Base-by-base conservation (phyloP, 1,140 invertebrate genomes). In the Brachionus plicatilis region DNA sequence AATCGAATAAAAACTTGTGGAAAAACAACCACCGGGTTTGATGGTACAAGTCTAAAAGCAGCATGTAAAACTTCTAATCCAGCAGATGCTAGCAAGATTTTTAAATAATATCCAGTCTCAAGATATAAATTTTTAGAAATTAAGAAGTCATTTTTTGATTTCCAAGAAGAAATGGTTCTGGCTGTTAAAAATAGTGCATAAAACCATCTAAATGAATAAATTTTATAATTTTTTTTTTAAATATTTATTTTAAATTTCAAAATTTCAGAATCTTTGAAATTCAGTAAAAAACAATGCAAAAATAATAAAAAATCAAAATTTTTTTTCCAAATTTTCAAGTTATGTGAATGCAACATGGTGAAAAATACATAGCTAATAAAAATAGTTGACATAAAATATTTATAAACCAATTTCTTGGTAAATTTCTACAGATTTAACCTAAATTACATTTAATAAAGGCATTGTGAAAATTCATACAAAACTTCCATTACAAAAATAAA, bases 1-100 rank as follows among this genome's bases (percentile, higher is more conserved):
- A 98, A 93, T 75, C 97, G 91, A 20, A 95, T 97, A 37, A 93
- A 93, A 29, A 98, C 94, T 92, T 98, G 96, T 88, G 95, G 93
- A 6, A 92, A 89, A 1, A 95, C 96, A 8, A 96, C 91, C 3
- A 94, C 85, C 0, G 94, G 92, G 88, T 93, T 94, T 0, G 95
- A 97, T 82, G 92, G 92, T 0, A 98, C 95, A 29, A 97, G 88
- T 9, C 94, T 93, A 27, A 93, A 88, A 1, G 92, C 89, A 41
- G 94, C 93, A 90, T 98, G 95, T 0, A 97, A 56, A 91, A 94
- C 94, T 92, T 97, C 95, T 79, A 97, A 90, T 85, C 95, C 88
- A 83, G 95, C 95, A 84, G 93, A 94, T 90, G 95, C 95, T 91
- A 97, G 95, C 27, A 82, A 68, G 3, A 82, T 45, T 47, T 82